Percentiles rank a stretch among this genome's conserved stretches.
phyloP scores from a whole-genome alignment of 1,140 invertebrate genomes.

The Drosophila kanapiae region DNA sequence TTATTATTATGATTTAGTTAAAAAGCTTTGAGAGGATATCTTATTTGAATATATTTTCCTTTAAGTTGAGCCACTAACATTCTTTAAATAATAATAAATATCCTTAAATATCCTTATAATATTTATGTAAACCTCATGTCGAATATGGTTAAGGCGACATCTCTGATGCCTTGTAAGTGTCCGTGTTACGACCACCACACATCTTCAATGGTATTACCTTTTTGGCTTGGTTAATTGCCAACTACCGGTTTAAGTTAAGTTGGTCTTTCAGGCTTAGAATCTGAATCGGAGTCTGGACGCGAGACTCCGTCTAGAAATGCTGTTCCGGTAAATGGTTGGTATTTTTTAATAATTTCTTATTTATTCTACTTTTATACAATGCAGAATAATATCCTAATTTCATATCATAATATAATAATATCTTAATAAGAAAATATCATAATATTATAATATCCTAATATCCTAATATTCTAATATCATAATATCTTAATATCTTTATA shows the following conservation, averaged over 20 bases:
- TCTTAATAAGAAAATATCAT: neutral
- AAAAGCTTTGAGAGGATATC: neutral
- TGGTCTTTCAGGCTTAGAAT: conserved; percentile 34
- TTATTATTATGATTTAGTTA: too few relatives aligned
- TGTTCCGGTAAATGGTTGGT: too few relatives aligned
- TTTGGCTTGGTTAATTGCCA: conserved; percentile 64
- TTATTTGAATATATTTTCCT: neutral
- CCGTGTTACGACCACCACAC: conserved; percentile 29
- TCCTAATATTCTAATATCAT: neutral
- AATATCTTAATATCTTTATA: neutral
- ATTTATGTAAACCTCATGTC: too few relatives aligned
- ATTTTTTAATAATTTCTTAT: too few relatives aligned
- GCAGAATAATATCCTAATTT: neutral
- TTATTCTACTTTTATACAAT: too few relatives aligned
- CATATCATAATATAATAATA: neutral
- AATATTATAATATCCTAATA: neutral
- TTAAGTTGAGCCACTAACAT: neutral
- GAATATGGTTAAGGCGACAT: neutral
- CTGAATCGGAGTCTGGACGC: neutral
- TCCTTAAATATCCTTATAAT: neutral
- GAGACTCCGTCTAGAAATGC: neutral
- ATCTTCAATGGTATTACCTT: conserved; percentile 40
- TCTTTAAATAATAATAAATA: neutral
- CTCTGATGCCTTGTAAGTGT: conserved; percentile 30
- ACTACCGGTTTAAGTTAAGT: conserved; percentile 72